phyloP scores from a whole-genome alignment of 2,888 invertebrate genomes.

The Pseudococcus viburni region DNA sequence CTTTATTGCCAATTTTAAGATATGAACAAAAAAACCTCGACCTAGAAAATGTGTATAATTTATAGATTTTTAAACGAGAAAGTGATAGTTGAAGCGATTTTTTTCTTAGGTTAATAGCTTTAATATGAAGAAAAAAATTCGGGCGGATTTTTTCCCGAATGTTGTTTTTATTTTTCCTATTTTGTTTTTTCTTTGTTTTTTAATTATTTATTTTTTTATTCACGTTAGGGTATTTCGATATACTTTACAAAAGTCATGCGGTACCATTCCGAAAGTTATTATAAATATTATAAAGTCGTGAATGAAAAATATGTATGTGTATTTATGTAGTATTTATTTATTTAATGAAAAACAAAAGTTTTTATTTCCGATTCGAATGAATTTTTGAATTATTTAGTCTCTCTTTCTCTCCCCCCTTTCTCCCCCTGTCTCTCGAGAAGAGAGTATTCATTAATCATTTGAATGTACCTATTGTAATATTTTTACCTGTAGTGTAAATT shows the following conservation, averaged over 20 bases:
- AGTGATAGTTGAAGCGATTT: conserved; percentile 56
- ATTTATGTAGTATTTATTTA: conserved; percentile 49
- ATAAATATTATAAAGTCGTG: conserved; percentile 43
- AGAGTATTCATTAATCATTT: conserved; percentile 46
- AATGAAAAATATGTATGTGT: conserved; percentile 49
- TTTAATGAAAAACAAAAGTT: background rate
- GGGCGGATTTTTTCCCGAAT: conserved; percentile 22
- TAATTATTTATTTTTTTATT: conserved; percentile 50
- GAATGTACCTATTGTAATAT: conserved; percentile 58
- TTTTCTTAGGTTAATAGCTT: conserved; percentile 46
- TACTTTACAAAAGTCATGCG: conserved; percentile 43
- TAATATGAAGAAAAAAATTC: conserved; percentile 39
- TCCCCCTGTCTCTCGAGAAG: background rate
- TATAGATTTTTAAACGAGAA: conserved; percentile 43
- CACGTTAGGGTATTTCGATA: conserved; percentile 46
- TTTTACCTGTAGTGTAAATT: conserved; percentile 58
- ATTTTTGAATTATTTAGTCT: conserved; percentile 49
- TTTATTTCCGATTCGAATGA: conserved; percentile 40
- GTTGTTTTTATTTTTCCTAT: conserved; percentile 58
- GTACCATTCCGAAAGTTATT: conserved; percentile 50
- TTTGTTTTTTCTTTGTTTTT: conserved; percentile 54
- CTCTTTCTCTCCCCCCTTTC: conserved; percentile 10
- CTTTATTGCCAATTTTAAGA: conserved; percentile 46
- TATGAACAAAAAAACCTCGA: background rate
- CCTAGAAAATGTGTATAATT: conserved; percentile 56